Conservation (phyloP, 2,888 invertebrate species). For the Hemaris fuciformis region DNA sequence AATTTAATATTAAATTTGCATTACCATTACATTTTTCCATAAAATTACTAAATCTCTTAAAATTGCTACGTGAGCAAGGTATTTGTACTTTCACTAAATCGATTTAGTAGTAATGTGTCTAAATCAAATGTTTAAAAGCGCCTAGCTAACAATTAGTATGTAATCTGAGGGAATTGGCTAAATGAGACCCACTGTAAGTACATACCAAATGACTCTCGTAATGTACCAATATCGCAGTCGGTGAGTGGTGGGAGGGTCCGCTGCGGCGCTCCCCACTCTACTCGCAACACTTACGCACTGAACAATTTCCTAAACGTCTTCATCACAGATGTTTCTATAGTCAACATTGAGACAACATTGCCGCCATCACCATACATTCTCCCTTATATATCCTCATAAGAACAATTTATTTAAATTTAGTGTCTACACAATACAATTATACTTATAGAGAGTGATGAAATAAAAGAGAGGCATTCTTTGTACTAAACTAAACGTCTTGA, state of each 20-base stretch:
- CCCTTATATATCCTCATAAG: slow-evolving; percentile 54
- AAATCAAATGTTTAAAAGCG: slow-evolving; percentile 40
- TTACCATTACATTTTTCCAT: slow-evolving; percentile 50
- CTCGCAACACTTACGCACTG: slow-evolving; percentile 59
- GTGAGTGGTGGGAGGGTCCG: slow-evolving; percentile 24
- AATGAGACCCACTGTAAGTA: slow-evolving; percentile 56
- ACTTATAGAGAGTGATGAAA: slow-evolving; percentile 74
- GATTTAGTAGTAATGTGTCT: slow-evolving; percentile 48
- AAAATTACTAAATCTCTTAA: slow-evolving; percentile 62
- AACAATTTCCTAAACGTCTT: slow-evolving; percentile 68
- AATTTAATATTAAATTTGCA: slow-evolving; percentile 46
- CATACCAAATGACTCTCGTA: slow-evolving; percentile 37
- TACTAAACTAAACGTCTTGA: slow-evolving; percentile 73
- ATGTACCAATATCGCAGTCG: slow-evolving; percentile 42
- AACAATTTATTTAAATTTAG: slow-evolving; percentile 57
- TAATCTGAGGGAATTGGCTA: slow-evolving; percentile 58
- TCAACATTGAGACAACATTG: slow-evolving; percentile 56
- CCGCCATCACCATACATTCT: slow-evolving; percentile 67
- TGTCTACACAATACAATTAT: slow-evolving; percentile 62
- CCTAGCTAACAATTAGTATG: slow-evolving; percentile 56
- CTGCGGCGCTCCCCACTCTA: slow-evolving; percentile 29
- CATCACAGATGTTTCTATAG: slow-evolving; percentile 76
- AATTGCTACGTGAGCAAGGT: slow-evolving; percentile 75
- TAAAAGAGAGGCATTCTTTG: slow-evolving; percentile 79
- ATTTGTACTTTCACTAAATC: slow-evolving; percentile 71